These are phyloP conservation scores for Trilocha varians DNA, from an alignment of 2,888 invertebrate genomes.

Conservation along the genomic window DNA sequence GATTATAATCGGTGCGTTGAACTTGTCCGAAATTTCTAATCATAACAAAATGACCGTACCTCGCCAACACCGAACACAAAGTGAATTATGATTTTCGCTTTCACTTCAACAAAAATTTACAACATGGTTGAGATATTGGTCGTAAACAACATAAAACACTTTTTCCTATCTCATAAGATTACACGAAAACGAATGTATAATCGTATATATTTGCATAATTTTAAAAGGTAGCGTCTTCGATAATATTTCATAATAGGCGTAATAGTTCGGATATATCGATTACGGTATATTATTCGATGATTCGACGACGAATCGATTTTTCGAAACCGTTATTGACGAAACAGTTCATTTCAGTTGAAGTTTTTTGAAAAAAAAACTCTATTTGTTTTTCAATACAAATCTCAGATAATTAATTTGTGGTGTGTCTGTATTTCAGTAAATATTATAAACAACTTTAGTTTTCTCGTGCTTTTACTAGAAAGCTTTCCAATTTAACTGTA, in stretches of 20 bases:
- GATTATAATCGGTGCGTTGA: not conserved
- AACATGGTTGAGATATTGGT: conserved; percentile 18
- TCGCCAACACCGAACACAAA: not conserved
- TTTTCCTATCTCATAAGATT: conserved; percentile 13
- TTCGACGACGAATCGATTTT: not conserved
- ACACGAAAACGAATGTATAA: conserved; percentile 10
- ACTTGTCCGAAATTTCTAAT: not conserved
- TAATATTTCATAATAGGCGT: conserved; percentile 1
- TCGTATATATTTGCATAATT: conserved; percentile 6
- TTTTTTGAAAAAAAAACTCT: no score
- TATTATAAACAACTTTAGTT: no score
- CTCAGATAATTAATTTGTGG: no score
- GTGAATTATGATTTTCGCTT: conserved; percentile 13
- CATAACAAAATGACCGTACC: not conserved
- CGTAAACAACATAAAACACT: conserved; percentile 15
- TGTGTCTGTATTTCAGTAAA: no score
- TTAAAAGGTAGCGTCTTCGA: conserved; percentile 1
- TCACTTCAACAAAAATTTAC: conserved; percentile 16
- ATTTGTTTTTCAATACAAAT: no score
- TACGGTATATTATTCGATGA: not conserved
- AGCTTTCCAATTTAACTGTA: no score
- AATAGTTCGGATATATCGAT: not conserved
- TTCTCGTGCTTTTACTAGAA: no score
- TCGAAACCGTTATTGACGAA: not conserved
- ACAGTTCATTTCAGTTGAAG: no score